Evolutionary conservation across 2,797 vertebrate genomes (phyloP).

Genomic region (Tenualosa thibaudeaui): DNA sequence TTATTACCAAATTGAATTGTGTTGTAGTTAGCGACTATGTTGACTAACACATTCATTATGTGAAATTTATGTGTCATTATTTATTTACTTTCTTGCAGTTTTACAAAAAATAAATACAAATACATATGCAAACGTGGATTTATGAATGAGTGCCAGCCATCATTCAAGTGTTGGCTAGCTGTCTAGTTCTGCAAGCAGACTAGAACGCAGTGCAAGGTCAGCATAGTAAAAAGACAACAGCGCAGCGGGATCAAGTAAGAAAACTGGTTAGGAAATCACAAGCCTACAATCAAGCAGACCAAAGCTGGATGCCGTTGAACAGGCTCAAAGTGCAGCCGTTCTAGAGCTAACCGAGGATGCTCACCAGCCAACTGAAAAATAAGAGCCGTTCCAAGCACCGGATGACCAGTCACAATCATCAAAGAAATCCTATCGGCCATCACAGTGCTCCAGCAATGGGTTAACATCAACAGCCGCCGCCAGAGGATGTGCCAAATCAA

Average conservation of each 20-base stretch:
- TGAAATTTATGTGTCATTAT: no score
- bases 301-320: neutral
- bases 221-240: neutral
- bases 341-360: neutral
- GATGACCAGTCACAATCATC: neutral
- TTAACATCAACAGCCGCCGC: neutral
- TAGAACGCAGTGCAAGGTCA: neutral
- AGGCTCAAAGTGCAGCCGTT: neutral
- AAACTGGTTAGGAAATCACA: neutral
- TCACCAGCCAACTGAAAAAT: neutral
- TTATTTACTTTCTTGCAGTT: no score
- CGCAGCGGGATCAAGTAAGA: neutral
- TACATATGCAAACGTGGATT: no score
- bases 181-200: no score
- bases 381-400: neutral
- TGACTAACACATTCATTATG: no score
- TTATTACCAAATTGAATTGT: neutral
- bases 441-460: no score
- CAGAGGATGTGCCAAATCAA: conserved; percentile 17
- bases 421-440: neutral
- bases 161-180: no score
- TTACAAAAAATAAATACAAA: no score
- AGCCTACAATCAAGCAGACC: neutral
- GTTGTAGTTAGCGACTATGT: neutral
- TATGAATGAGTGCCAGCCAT: no score